phyloP scores from a whole-genome alignment of 1,140 invertebrate species.

The Ptiloglossa arizonensis region DNA sequence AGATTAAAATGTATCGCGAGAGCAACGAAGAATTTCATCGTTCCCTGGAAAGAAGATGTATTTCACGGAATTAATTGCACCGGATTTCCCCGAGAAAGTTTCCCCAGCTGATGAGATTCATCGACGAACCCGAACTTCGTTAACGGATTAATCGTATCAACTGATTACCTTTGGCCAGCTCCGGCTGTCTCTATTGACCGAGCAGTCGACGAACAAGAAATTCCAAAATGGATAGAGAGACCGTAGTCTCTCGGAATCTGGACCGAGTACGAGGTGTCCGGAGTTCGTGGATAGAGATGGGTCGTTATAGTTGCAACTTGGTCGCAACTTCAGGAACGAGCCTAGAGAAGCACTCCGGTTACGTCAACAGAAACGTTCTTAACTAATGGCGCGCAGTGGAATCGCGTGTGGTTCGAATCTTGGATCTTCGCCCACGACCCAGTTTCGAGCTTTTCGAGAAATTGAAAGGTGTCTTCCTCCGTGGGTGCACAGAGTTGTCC shows the following conservation, averaged over 20 bases:
- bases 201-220: too few relatives aligned
- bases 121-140: neutral
- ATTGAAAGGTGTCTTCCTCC: constrained; percentile 43
- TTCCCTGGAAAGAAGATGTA: neutral
- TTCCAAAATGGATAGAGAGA: neutral
- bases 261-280: too few relatives aligned
- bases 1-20: neutral
- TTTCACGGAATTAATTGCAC: constrained; percentile 5
- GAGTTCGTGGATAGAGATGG: neutral
- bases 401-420: constrained; percentile 24
- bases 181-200: too few relatives aligned
- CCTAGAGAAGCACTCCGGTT: constrained; percentile 13
- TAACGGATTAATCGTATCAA: neutral
- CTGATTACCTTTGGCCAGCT: neutral
- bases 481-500: neutral
- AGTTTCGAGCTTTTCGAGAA: constrained; percentile 29
- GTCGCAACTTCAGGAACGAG: neutral
- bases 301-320: neutral
- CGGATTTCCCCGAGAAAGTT: neutral
- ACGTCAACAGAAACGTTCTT: constrained; percentile 15
- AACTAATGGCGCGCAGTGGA: neutral
- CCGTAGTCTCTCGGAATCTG: neutral
- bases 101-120: neutral
- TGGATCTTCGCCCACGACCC: constrained; percentile 39
- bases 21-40: neutral